phyloP scores from a whole-genome alignment of 1,140 invertebrate genomes.

The Diprion similis region DNA sequence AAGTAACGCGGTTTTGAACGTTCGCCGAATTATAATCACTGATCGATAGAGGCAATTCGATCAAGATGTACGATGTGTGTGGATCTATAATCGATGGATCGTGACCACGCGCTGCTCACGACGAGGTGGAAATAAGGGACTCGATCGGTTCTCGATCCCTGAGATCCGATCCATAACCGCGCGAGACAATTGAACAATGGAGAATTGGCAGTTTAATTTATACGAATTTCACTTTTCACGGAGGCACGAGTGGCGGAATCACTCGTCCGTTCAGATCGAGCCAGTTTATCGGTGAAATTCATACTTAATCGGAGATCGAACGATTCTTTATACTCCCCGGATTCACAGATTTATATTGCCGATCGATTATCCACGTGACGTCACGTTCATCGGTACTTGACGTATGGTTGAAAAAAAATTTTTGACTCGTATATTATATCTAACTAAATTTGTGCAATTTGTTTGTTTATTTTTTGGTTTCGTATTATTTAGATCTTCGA shows the following conservation, averaged over 20 bases:
- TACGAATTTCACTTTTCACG: constrained; percentile 3
- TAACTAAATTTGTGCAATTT: too few relatives aligned
- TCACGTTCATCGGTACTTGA: too few relatives aligned
- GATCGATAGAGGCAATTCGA: not conserved
- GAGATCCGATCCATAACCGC: not conserved
- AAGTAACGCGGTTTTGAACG: not conserved
- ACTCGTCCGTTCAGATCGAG: not conserved
- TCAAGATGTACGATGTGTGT: not conserved
- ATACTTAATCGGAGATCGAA: too few relatives aligned
- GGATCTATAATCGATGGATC: not conserved
- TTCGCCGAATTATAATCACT: not conserved
- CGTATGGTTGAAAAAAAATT: too few relatives aligned
- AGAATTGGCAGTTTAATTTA: constrained; percentile 1
- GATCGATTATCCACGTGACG: too few relatives aligned
- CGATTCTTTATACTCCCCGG: too few relatives aligned
- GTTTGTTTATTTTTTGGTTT: too few relatives aligned
- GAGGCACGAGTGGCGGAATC: not conserved
- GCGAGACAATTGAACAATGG: not conserved
- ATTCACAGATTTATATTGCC: too few relatives aligned
- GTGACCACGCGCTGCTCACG: not conserved
- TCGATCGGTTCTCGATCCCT: not conserved
- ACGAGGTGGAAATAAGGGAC: not conserved
- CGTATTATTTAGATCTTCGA: too few relatives aligned
- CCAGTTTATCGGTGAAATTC: not conserved
- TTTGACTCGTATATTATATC: too few relatives aligned